Evolutionary conservation across 2,797 vertebrate species (phyloP), one percentile per base, ranked within the genome.

Genomic region (Myotis pilosus): DNA sequence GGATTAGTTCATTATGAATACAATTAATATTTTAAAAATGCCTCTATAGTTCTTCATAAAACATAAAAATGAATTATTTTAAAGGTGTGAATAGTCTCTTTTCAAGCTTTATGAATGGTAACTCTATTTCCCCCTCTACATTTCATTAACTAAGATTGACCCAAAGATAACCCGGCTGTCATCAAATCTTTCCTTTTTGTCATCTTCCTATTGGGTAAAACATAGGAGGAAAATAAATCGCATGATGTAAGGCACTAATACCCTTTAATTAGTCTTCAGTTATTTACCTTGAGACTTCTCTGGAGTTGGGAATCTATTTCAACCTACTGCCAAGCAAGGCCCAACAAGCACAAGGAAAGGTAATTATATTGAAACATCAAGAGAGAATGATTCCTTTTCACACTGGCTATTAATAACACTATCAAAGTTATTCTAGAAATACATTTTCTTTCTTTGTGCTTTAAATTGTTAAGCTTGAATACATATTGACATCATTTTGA

Each of bases 201-300:
- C 82, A 38, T 93, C 74, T 86, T 92, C 92, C 82, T 91, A 87
- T 95, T 96, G 92, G 47, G 82, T 82, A 38, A 92, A 72, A 93
- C 66, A 71, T 84, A 92, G 75, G 88, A 92, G 83, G 97, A 92
- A 90, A 94, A 64, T 60, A 84, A 93, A 66, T 28, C 28, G 13
- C 33, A 3, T 55, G 85, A 94, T n/a, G 6, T 49, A 80, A 78
- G 53, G 28, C 87, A 95, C 66, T 89, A 94, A 95, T 75, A 90
- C 33, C 62, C 89, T 91, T 81, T 94, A 92, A 83, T 89, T 91
- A 76, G 92, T 69, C 89, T 90, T 88, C 60, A 1, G 55, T 78
- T 93, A 49, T 94, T 97, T 91, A 80, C 51, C 36, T 90, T 92
- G 86, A 47, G 74, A 91, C 80, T 87, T 95, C 93, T 84, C 81